phyloP scores from a whole-genome alignment of 2,888 invertebrate genomes.

The Epinotia nisella region DNA sequence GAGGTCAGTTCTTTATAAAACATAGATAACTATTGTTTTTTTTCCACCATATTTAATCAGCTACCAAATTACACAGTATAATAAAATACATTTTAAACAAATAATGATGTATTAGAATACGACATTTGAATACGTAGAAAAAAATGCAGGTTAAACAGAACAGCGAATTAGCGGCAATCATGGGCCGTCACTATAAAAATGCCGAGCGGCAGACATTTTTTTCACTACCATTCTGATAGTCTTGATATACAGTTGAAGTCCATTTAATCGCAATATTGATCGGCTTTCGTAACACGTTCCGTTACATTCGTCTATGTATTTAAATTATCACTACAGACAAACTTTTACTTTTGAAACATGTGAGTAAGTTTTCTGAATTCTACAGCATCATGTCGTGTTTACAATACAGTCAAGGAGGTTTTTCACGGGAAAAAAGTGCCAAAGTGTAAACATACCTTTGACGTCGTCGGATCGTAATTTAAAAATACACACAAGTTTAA shows the following conservation, averaged over 20 bases:
- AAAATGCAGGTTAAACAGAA: background rate
- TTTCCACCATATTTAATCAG: background rate
- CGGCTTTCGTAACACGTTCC: background rate
- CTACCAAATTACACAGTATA: background rate
- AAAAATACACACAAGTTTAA: no score
- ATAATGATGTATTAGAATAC: background rate
- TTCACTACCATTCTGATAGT: background rate
- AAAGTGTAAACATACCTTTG: no score
- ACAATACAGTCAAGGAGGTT: no score
- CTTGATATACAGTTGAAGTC: background rate
- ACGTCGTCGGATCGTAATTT: no score
- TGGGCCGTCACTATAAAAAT: background rate
- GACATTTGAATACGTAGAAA: background rate
- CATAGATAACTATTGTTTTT: no score
- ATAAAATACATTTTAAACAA: constrained; percentile 3
- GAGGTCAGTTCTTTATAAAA: no score
- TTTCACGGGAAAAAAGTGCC: no score
- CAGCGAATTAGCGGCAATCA: background rate
- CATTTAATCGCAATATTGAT: background rate
- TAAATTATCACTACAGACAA: background rate
- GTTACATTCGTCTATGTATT: background rate
- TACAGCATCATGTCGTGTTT: no score
- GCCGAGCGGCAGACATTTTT: background rate
- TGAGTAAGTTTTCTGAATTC: background rate
- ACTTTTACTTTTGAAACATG: background rate